Percentiles rank a stretch among this genome's conserved stretches.
Conservation (phyloP, 2,888 invertebrate genomes). For the Orthosia gracilis region DNA sequence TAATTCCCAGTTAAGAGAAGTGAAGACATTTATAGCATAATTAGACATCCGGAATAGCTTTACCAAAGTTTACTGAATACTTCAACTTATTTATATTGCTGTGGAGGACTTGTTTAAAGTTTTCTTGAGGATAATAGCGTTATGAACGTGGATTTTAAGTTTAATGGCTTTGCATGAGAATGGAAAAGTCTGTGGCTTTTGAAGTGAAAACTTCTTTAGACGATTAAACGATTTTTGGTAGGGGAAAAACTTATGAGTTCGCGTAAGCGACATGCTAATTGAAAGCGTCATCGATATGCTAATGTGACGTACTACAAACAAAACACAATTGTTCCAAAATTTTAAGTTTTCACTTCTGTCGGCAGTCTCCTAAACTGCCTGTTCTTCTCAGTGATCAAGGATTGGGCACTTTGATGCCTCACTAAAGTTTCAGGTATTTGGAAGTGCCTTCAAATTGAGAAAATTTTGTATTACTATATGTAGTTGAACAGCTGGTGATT, state of each 20-base stretch:
- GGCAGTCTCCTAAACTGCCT: no score
- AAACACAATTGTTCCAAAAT: no score
- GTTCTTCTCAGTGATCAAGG: no score
- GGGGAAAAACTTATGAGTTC: no score
- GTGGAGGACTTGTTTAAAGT: conserved; percentile 6
- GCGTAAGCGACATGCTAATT: no score
- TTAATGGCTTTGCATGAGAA: neutral
- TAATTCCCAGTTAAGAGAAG: conserved; percentile 34
- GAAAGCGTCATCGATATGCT: no score
- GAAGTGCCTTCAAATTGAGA: neutral
- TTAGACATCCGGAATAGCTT: conserved; percentile 51
- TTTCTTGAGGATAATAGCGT: conserved; percentile 14
- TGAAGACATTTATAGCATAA: conserved; percentile 45
- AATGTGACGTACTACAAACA: no score
- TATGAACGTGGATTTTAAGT: conserved; percentile 3
- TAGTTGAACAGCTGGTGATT: neutral
- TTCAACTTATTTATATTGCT: conserved; percentile 24
- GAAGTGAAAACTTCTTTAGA: no score
- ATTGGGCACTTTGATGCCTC: no score
- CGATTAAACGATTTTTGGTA: no score
- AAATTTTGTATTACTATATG: neutral
- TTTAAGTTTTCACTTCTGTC: no score
- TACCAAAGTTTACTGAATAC: conserved; percentile 33
- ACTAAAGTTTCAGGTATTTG: neutral
- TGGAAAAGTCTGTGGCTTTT: neutral